phyloP scores from a whole-genome alignment of 2,888 invertebrate genomes.

The Drosophila meridionalis region DNA sequence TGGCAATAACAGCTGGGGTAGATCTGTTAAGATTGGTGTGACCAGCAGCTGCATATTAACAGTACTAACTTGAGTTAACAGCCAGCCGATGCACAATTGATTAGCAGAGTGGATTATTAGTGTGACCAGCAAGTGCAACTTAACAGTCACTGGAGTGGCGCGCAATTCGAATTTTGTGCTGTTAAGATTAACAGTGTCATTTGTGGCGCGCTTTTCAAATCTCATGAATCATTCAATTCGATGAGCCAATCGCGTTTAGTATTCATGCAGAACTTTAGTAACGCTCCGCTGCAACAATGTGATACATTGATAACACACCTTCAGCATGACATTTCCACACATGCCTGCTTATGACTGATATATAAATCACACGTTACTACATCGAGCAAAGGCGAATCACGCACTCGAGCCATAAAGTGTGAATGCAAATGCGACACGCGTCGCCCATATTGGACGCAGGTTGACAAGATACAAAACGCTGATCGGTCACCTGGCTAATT shows the following conservation, averaged over 20 bases:
- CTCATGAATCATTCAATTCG: not conserved
- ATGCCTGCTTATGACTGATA: constrained; percentile 19
- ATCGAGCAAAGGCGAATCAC: constrained; percentile 53
- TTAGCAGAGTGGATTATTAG: not conserved
- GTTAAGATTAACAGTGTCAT: not conserved
- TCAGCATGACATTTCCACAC: constrained; percentile 27
- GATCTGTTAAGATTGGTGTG: constrained; percentile 6
- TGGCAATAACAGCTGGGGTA: constrained; percentile 43
- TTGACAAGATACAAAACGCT: constrained; percentile 21
- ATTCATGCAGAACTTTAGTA: not conserved
- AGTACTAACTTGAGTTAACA: constrained; percentile 28
- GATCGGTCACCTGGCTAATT: constrained; percentile 31
- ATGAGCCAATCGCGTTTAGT: not conserved
- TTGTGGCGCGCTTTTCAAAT: constrained; percentile 14
- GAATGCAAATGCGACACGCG: constrained; percentile 50
- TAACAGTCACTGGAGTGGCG: not conserved
- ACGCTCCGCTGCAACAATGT: constrained; percentile 8
- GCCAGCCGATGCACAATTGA: not conserved
- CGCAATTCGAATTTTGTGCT: not conserved
- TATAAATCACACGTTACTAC: constrained; percentile 50
- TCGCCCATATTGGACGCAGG: constrained; percentile 15
- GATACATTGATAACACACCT: constrained; percentile 36
- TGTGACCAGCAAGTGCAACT: not conserved
- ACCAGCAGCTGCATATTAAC: constrained; percentile 14
- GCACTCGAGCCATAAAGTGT: constrained; percentile 45